phyloP scores from a whole-genome alignment of 64 coral and sea anemone genomes.

The Pachyseris speciosa region DNA sequence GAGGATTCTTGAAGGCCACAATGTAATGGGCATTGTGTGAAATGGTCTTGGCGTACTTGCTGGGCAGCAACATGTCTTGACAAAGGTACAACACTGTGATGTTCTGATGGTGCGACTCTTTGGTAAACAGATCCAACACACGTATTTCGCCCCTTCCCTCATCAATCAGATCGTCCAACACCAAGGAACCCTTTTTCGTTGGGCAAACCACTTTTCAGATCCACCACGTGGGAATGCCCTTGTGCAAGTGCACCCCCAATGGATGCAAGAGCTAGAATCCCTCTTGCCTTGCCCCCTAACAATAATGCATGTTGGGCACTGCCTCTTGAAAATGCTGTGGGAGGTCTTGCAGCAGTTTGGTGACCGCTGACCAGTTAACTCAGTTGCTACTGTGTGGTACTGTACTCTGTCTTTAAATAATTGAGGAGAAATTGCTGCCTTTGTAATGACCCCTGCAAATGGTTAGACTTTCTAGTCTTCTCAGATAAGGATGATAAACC shows the following conservation, averaged over 20 bases:
- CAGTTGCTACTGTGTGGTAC: too few relatives aligned
- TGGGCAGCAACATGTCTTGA: background rate
- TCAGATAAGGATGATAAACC: too few relatives aligned
- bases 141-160: background rate
- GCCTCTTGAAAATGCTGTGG: background rate
- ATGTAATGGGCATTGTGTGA: background rate
- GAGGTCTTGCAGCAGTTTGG: background rate
- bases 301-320: background rate
- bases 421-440: too few relatives aligned
- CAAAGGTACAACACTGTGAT: constrained; percentile 2
- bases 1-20: too few relatives aligned
- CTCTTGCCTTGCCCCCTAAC: constrained; percentile 2
- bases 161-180: constrained; percentile 44
- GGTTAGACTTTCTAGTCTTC: too few relatives aligned
- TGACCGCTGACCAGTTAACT: too few relatives aligned
- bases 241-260: background rate
- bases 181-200: too few relatives aligned
- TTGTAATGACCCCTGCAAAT: too few relatives aligned
- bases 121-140: constrained; percentile 21
- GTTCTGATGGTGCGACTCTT: constrained; percentile 26
- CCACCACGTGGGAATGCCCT: background rate
- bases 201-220: background rate
- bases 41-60: background rate
- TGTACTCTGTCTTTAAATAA: too few relatives aligned
- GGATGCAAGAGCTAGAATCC: background rate